phyloP scores from a whole-genome alignment of 2,888 invertebrate species.

The Athripsodes cinereus region DNA sequence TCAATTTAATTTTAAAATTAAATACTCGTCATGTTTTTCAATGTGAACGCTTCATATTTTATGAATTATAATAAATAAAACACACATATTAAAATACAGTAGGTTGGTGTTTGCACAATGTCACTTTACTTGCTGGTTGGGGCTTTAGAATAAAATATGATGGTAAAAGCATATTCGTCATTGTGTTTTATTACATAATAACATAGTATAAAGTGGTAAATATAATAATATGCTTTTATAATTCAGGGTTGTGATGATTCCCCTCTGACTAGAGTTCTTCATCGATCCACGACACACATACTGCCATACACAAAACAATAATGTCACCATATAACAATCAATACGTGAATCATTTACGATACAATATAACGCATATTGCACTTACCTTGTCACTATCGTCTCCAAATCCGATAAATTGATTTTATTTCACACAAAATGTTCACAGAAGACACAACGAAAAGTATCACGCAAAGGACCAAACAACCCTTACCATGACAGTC shows the following conservation, averaged over 20 bases:
- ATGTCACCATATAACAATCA: neutral
- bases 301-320: neutral
- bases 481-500: conserved; percentile 24
- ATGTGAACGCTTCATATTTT: too few relatives aligned
- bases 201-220: too few relatives aligned
- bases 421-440: conserved; percentile 9
- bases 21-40: too few relatives aligned
- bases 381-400: neutral
- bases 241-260: conserved; percentile 17
- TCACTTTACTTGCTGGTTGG: too few relatives aligned
- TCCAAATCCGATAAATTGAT: neutral
- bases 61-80: too few relatives aligned
- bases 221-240: too few relatives aligned
- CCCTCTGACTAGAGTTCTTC: conserved; percentile 15
- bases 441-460: conserved; percentile 12
- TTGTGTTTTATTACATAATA: too few relatives aligned
- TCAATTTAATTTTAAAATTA: too few relatives aligned
- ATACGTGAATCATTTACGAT: neutral
- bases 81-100: too few relatives aligned
- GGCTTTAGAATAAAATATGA: too few relatives aligned
- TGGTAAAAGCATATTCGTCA: too few relatives aligned
- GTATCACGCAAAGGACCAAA: conserved; percentile 15
- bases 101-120: too few relatives aligned
- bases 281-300: conserved; percentile 23
- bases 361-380: neutral